Evolutionary conservation across 2,888 invertebrate species (phyloP), one percentile per base, ranked within the genome.

Genomic region (Meloe dianella): DNA sequence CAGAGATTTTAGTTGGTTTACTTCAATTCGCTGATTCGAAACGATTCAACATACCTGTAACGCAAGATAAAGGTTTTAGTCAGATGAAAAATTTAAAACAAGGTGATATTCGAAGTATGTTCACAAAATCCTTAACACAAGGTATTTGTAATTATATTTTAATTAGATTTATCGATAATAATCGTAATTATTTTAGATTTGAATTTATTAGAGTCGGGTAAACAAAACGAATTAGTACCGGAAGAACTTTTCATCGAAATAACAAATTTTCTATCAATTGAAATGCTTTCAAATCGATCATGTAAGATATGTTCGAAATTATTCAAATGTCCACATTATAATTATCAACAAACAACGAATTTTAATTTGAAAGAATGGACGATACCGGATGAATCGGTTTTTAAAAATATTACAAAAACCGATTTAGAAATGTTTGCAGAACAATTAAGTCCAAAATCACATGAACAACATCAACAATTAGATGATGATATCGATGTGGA

Each of bases 61-160:
- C 84, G 1, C 86, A 85, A 78, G 81, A 82, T 66, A 81, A 82
- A 69, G 78, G 41, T 32, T 57, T 65, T 47, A 57, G n/a, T 20
- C 71, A 73, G 54, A 73, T 65, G 56, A 78, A 72, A 72, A 85
- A 79, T 84, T 82, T 81, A 79, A 82, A 81, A 73, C 83, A 87
- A 77, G 85, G 86, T 0, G 89, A 89, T 66, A 88, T 89, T 32
- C 82, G 89, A 77, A 85, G 85, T 60, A 82, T 89, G 68, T 89
- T 89, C 14, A 83, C 85, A 67, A 86, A 80, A 75, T 84, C 29
- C 24, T 47, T 59, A 58, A 63, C 32, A n/a, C 65, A 69, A 69
- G 65, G 68, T 68, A 17, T 35, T 27, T 58, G 4, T 27, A 8
- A 20, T 20, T 22, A 22, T 10, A 29, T 32, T 24, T 27, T 17